Evolutionary conservation across 2,888 invertebrate species (phyloP).

Genomic region (Drosophila melanocephala): DNA sequence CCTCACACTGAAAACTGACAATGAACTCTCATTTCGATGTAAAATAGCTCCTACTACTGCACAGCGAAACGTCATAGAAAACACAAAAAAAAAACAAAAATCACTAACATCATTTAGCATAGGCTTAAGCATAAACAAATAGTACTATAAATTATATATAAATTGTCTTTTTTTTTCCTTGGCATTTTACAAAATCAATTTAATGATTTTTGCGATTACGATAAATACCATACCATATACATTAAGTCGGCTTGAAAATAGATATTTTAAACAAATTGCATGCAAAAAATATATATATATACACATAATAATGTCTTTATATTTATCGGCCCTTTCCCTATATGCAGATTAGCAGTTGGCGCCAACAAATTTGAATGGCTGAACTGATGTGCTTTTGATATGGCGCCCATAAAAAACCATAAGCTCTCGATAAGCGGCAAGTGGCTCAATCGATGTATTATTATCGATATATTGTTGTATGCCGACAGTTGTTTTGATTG

Average conservation of each 20-base stretch:
- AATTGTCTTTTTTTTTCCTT: constrained; percentile 12
- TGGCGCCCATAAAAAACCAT: not conserved
- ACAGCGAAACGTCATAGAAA: constrained; percentile 25
- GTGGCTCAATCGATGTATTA: not conserved
- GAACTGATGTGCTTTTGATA: not conserved
- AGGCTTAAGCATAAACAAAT: constrained; percentile 38
- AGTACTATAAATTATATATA: constrained; percentile 13
- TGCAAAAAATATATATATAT: constrained; percentile 6
- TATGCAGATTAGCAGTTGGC: not conserved
- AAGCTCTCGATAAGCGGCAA: constrained; percentile 10
- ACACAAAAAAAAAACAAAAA: constrained; percentile 2
- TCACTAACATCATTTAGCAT: constrained; percentile 27
- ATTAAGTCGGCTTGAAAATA: constrained; percentile 31
- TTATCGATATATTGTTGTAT: constrained; percentile 11
- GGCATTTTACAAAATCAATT: constrained; percentile 36
- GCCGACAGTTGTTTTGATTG: constrained; percentile 36
- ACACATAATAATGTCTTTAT: constrained; percentile 1
- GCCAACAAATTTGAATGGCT: not conserved
- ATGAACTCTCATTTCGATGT: constrained; percentile 10
- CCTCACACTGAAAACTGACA: constrained; percentile 4
- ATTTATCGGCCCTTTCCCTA: not conserved
- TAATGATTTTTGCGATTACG: constrained; percentile 26
- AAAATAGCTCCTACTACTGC: constrained; percentile 31
- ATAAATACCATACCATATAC: constrained; percentile 26
- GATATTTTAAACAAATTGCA: constrained; percentile 44